A percentile compares a stretch with the other conserved stretches of the same genome.
phyloP scores from a whole-genome alignment of 1,140 invertebrate species.

The Nasonia giraulti region DNA sequence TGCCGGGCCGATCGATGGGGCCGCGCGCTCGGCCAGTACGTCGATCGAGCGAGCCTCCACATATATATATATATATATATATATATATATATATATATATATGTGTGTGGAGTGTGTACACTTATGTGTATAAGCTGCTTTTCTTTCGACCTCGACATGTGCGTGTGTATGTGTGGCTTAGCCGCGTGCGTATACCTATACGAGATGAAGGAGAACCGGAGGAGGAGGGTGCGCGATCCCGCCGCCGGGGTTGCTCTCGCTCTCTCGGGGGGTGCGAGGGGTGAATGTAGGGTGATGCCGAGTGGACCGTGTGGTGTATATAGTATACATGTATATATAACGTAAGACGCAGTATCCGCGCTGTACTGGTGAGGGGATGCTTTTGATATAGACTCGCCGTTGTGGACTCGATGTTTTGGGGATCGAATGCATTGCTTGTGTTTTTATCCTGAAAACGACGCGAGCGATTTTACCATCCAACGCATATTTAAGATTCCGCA shows the following conservation, averaged over 20 bases:
- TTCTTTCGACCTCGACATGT: not conserved
- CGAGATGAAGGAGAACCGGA: not conserved
- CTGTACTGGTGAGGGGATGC: too few species aligned
- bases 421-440: not conserved
- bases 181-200: not conserved
- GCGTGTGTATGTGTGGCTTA: not conserved
- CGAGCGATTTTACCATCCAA: too few species aligned
- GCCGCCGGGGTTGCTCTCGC: not conserved
- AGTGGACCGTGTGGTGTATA: not conserved
- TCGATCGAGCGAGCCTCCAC: conserved; percentile 24
- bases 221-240: not conserved
- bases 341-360: not conserved
- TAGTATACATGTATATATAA: not conserved
- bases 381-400: too few species aligned
- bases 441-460: too few species aligned
- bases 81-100: not conserved
- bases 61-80: not conserved
- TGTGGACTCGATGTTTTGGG: too few species aligned
- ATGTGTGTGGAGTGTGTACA: too few species aligned
- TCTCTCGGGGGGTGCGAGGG: too few species aligned
- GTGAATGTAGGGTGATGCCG: not conserved
- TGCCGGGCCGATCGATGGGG: not conserved
- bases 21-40: conserved; percentile 33
- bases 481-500: too few species aligned
- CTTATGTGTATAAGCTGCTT: not conserved